Percentiles rank a stretch among this genome's conserved stretches.
Conservation (phyloP, 2,888 invertebrate species). For the Drosophila bunnanda region DNA sequence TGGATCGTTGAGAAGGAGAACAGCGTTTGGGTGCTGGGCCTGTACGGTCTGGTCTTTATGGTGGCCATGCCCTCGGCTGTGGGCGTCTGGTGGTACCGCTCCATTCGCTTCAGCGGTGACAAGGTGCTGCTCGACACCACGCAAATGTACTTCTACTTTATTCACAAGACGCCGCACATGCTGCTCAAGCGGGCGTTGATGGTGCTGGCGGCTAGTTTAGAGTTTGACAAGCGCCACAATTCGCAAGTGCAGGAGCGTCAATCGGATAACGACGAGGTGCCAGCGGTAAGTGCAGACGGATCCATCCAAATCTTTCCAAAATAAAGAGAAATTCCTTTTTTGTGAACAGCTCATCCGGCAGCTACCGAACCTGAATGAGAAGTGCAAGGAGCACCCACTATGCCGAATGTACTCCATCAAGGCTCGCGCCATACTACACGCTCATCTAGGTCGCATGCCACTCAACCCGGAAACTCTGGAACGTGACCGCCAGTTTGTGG, state of each 20-base stretch:
- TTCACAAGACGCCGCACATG: conserved; percentile 98
- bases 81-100: conserved; percentile 99
- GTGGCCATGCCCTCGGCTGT: conserved; percentile 95
- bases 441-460: conserved; percentile 94
- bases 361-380: conserved; percentile 95
- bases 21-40: conserved; percentile 97
- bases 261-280: conserved; percentile 97
- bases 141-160: conserved; percentile 97
- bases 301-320: neutral
- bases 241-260: conserved; percentile 96
- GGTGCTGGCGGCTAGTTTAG: conserved; percentile 98
- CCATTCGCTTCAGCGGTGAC: conserved; percentile 98
- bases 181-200: conserved; percentile 97
- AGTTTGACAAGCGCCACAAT: conserved; percentile 97
- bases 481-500: conserved; percentile 92
- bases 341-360: conserved; percentile 92
- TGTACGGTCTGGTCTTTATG: conserved; percentile 99
- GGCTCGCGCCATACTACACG: conserved; percentile 97
- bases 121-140: conserved; percentile 98
- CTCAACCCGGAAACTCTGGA: conserved; percentile 92
- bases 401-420: conserved; percentile 96
- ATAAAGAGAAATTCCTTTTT: too few relatives aligned
- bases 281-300: conserved; percentile 87
- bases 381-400: conserved; percentile 97
- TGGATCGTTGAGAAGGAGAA: conserved; percentile 99